Base-by-base conservation (phyloP, 2,888 invertebrate species). In the Helleia helle region DNA sequence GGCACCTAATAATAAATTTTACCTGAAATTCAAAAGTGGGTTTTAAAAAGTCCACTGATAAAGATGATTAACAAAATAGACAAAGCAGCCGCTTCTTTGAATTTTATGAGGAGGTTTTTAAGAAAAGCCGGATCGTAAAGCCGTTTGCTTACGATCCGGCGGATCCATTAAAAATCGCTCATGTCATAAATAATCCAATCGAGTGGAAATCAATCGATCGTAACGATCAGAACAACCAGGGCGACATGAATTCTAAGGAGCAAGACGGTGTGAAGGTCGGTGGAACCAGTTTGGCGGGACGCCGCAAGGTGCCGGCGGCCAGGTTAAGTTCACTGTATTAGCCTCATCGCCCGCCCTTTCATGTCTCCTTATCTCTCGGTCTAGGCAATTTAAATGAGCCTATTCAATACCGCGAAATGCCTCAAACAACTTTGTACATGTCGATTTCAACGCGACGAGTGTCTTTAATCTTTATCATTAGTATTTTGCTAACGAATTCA, bases 311-410 rank as follows among this genome's bases (percentile, higher is more conserved):
- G 83, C 77, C 71, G 67, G 59, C 58, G 70, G 71, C 73, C 70
- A 65, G 71, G 72, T 76, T 81, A 77, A 79, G 74, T 77, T 74
- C 77, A 70, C 69, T 73, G 70, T 71, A 79, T 76, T 81, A 80
- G 63, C 72, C 72, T 76, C 75, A 71, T 73, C 79, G 74, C 64
- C 66, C 65, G 75, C 77, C 77, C 79, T 80, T 81, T 79, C 72
- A 70, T 72, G 75, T 74, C 66, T 64, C 62, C 74, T 80, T 79
- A 80, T 80, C 80, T 71, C 62, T n/a, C 60, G 54, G 68, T 66
- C 70, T 70, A 69, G 68, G 58, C 67, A 56, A 67, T 74, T 70
- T 71, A 75, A 79, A 76, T 71, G 66, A 61, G 65, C 65, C 75
- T 68, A 77, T 76, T 77, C 70, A 79, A 76, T 62, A 54, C 58